phyloP scores from a whole-genome alignment of 1,140 invertebrate species.

The Prorops nasuta region DNA sequence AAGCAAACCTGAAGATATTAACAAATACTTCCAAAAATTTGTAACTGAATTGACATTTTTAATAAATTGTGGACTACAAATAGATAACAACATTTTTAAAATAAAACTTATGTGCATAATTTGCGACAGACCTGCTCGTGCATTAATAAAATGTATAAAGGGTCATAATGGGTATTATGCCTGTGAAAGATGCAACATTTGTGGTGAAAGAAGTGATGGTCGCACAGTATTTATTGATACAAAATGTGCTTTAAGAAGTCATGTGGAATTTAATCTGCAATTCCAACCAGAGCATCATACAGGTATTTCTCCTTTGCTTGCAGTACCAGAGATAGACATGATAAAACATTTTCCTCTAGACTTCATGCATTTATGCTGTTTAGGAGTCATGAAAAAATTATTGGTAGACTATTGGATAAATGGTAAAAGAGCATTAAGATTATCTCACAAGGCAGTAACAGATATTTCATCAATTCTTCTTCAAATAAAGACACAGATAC shows the following conservation, averaged over 20 bases:
- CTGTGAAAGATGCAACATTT: too few relatives aligned
- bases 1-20: conserved; percentile 5
- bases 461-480: background rate
- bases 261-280: too few relatives aligned
- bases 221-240: background rate
- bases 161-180: too few relatives aligned
- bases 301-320: too few relatives aligned
- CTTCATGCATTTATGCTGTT: too few relatives aligned
- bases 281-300: too few relatives aligned
- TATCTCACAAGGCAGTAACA: background rate
- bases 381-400: too few relatives aligned
- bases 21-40: conserved; percentile 5
- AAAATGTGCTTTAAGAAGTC: background rate
- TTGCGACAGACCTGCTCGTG: conserved; percentile 2
- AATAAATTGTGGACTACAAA: too few relatives aligned
- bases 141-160: conserved; percentile 3
- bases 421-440: background rate
- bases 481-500: conserved; percentile 11
- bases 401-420: background rate
- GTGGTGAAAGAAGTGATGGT: background rate
- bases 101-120: too few relatives aligned
- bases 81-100: background rate
- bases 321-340: too few relatives aligned
- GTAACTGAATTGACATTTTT: conserved; percentile 5
- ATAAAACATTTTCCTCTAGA: too few relatives aligned